These are phyloP conservation scores for Todus mexicanus DNA, from an alignment of 2,797 vertebrate genomes.

Conservation along the genomic window DNA sequence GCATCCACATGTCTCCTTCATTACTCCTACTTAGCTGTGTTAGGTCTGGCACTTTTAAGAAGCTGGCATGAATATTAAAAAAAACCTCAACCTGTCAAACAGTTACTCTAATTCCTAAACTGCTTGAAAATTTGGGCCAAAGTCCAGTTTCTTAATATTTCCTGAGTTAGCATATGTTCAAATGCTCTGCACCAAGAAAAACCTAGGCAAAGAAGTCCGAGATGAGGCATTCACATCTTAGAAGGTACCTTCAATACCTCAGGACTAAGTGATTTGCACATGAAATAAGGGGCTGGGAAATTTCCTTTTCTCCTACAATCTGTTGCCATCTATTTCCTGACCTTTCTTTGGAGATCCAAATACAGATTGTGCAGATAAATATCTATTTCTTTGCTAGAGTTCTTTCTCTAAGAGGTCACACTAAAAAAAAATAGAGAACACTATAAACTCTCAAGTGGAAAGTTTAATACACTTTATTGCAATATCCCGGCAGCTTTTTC, in stretches of 20 bases:
- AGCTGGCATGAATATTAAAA: background rate
- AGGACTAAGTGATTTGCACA: background rate
- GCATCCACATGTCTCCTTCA: background rate
- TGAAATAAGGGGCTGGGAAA: background rate
- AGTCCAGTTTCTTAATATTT: background rate
- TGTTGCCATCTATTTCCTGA: background rate
- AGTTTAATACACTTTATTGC: background rate
- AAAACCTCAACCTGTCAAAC: background rate
- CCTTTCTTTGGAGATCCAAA: background rate
- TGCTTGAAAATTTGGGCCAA: background rate
- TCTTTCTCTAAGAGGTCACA: background rate
- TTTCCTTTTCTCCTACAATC: background rate
- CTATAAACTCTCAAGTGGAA: background rate
- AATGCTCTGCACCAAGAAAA: background rate
- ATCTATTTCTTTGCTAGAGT: background rate
- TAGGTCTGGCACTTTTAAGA: background rate
- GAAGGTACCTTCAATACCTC: background rate
- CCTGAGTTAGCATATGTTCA: background rate
- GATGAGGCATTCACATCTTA: background rate
- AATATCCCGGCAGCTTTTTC: background rate
- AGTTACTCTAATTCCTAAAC: background rate
- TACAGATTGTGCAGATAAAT: background rate
- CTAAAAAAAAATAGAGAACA: background rate
- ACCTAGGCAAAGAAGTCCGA: background rate
- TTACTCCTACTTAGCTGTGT: background rate